A percentile compares a stretch with the other conserved stretches of the same genome.
Conservation (phyloP, 1,140 invertebrate species). For the Neomicropteryx cornuta region DNA sequence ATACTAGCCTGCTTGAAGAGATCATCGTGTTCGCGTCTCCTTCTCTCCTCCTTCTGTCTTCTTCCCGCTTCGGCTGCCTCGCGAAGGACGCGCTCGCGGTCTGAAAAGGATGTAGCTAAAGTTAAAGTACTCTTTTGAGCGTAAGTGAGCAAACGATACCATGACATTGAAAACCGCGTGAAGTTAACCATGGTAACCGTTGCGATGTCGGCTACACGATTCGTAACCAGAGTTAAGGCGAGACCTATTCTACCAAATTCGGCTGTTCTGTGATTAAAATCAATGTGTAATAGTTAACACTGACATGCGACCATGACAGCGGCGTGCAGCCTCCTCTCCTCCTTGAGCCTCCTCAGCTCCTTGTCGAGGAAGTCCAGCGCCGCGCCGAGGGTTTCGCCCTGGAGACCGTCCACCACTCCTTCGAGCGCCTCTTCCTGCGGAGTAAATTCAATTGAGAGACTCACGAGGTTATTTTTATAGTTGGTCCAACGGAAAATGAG, state of each 20-base stretch:
- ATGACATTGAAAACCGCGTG: no score
- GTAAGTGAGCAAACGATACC: no score
- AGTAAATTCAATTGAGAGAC: slow-evolving; percentile 5
- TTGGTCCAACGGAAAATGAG: no score
- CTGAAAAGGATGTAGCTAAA: slow-evolving; percentile 51
- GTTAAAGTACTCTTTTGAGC: no score
- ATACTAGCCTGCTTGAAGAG: slow-evolving; percentile 56
- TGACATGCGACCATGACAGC: slow-evolving; percentile 38
- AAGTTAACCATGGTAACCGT: no score
- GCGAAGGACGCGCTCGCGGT: slow-evolving; percentile 51
- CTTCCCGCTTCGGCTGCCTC: slow-evolving; percentile 61
- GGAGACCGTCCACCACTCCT: slow-evolving; percentile 42
- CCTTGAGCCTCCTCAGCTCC: slow-evolving; percentile 56
- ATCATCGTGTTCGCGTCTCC: slow-evolving; percentile 59
- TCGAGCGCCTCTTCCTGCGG: slow-evolving; percentile 34
- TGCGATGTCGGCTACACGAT: no score
- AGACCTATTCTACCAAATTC: no score
- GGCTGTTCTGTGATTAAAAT: no score
- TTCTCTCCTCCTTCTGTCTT: slow-evolving; percentile 53
- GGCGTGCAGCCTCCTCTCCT: slow-evolving; percentile 60
- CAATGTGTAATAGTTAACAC: no score
- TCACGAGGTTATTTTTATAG: neutral
- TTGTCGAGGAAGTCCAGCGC: slow-evolving; percentile 64
- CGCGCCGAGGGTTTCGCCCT: slow-evolving; percentile 50
- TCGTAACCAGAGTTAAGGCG: no score